phyloP scores from a whole-genome alignment of 2,888 invertebrate species.

The Carcina quercana region DNA sequence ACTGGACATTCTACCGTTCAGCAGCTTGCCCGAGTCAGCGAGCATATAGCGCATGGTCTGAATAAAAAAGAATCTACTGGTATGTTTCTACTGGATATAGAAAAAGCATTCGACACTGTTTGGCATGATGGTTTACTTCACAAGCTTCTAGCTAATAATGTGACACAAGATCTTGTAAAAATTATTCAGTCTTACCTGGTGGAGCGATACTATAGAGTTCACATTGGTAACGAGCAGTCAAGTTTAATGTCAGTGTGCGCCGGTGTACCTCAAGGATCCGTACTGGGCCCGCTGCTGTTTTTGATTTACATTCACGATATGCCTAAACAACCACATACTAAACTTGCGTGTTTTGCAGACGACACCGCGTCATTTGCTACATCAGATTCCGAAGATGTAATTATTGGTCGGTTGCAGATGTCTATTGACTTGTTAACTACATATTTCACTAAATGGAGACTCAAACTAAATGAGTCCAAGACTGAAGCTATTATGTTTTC shows the following conservation, averaged over 20 bases:
- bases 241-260: conserved; percentile 1
- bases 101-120: conserved; percentile 9
- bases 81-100: conserved; percentile 8
- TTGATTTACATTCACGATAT: conserved; percentile 6
- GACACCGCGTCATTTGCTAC: conserved; percentile 13
- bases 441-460: conserved; percentile 8
- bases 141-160: neutral
- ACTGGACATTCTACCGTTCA: conserved; percentile 6
- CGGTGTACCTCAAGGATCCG: conserved; percentile 11
- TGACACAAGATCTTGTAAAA: conserved; percentile 3
- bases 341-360: conserved; percentile 9
- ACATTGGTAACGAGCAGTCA: conserved; percentile 2
- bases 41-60: conserved; percentile 6
- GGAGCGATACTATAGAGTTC: conserved; percentile 1
- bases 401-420: conserved; percentile 7
- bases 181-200: conserved; percentile 4
- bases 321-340: conserved; percentile 3
- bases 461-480: too few species aligned
- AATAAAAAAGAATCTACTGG: conserved; percentile 6
- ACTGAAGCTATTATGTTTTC: too few species aligned
- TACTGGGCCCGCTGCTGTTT: conserved; percentile 10
- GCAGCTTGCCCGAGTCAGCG: conserved; percentile 9
- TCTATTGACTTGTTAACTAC: conserved; percentile 3
- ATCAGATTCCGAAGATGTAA: conserved; percentile 5
- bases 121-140: conserved; percentile 9